These are phyloP conservation scores for Leptobrachium ailaonicum DNA, from an alignment of 2,113 vertebrate species.

Conservation along the genomic window DNA sequence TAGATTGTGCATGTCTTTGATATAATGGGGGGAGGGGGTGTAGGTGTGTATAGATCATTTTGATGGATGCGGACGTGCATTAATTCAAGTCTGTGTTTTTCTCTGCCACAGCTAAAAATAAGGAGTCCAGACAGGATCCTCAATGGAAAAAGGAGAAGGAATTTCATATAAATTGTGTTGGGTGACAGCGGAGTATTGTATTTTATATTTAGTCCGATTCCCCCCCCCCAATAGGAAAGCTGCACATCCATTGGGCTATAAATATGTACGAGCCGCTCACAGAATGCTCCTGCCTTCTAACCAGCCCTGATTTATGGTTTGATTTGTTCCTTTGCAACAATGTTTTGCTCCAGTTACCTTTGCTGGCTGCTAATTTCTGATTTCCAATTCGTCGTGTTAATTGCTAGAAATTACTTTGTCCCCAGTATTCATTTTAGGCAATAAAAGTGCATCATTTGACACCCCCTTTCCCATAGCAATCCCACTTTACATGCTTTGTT, in stretches of 20 bases:
- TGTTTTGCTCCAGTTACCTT: conserved; percentile 9
- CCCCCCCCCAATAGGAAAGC: too few relatives aligned
- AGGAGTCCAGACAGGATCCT: neutral
- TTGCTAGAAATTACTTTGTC: neutral
- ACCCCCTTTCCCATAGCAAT: neutral
- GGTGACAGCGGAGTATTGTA: conserved; percentile 10
- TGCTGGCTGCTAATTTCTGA: conserved; percentile 7
- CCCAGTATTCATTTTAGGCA: neutral
- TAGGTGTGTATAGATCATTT: too few relatives aligned
- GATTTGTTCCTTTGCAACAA: neutral
- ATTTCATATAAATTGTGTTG: neutral
- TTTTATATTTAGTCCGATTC: too few relatives aligned
- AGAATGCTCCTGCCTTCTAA: conserved; percentile 21
- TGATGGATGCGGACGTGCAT: too few relatives aligned
- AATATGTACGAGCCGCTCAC: conserved; percentile 28
- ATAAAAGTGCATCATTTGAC: neutral
- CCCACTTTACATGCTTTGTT: neutral
- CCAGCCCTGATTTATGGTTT: neutral
- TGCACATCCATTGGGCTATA: conserved; percentile 12
- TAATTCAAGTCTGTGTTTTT: too few relatives aligned
- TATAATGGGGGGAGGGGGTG: too few relatives aligned
- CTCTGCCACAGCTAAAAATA: neutral
- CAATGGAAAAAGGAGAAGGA: neutral
- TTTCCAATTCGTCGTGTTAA: neutral
- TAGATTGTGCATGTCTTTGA: too few relatives aligned